Base-by-base conservation (phyloP, 1,140 invertebrate genomes). In the Odontomachus brunneus region DNA sequence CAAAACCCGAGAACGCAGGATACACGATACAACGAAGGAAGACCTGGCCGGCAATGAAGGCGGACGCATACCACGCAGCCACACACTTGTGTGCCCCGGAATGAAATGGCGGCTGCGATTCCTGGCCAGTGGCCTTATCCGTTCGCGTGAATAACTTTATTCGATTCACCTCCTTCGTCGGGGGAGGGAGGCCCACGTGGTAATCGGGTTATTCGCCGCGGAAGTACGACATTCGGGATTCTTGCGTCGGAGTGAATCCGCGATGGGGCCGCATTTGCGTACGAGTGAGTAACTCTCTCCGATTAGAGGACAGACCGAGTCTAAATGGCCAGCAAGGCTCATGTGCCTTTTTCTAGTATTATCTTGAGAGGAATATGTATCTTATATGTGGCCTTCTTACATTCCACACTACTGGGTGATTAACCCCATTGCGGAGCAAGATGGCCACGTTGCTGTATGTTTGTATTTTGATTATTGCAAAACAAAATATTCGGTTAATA, bases 151-250 rank as follows among this genome's bases (percentile, higher is more conserved):
- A 85, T 75, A 86, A 86, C 63, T 82, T 86, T 69, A 85, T 82
- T 82, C 78, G 57, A 87, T 83, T 87, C 51, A 22, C 57, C 48
- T 53, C 48, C 49, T 83, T 17, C 11, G 19, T 26, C 51, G n/a
- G n/a, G n/a, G n/a, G n/a, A n/a, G n/a, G n/a, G n/a, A n/a, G n/a
- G n/a, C n/a, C n/a, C n/a, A 55, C 53, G 51, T 65, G 66, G 49
- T 87, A 87, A 87, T 87, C 87, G 87, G 85, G 87, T 88, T 88
- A 87, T 85, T 83, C 59, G 83, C 67, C 63, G 44, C 55, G 75
- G 76, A 88, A 84, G 76, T 78, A 78, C 87, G 66, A 87, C 85
- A 88, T 84, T 88, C 82, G 83, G 59, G 85, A 88, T 88, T 88
- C 87, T 75, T 88, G 82, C 86, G 69, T 84, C 82, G 73, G n/a